Evolutionary conservation across 2,797 vertebrate genomes (phyloP).

Genomic region (Pseudocheirus occidentalis): DNA sequence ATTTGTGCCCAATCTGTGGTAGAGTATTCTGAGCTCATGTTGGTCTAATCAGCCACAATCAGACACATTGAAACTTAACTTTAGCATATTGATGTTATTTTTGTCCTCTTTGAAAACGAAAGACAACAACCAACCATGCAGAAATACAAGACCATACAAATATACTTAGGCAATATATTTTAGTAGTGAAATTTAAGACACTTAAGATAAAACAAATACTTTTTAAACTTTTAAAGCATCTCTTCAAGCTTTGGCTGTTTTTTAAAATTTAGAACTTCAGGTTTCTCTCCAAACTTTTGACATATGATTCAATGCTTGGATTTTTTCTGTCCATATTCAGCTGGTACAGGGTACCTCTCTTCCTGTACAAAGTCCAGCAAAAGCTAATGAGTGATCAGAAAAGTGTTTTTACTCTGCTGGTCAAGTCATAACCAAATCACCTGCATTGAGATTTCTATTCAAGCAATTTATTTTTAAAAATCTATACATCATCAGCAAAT

Average conservation of each 20-base stretch:
- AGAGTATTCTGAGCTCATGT: no score
- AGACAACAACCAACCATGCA: no score
- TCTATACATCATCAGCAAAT: neutral
- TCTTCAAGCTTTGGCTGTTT: neutral
- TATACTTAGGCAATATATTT: neutral
- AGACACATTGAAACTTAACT: no score
- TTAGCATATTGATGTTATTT: no score
- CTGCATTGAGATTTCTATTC: neutral
- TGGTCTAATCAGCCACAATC: no score
- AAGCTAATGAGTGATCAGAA: conserved; percentile 1
- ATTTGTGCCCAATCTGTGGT: no score
- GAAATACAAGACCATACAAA: neutral
- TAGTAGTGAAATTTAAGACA: neutral
- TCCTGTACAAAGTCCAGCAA: neutral
- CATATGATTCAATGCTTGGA: conserved; percentile 11
- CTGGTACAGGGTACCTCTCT: neutral
- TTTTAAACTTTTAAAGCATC: neutral
- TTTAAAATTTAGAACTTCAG: conserved; percentile 48
- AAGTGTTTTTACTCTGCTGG: neutral
- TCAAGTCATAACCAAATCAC: neutral
- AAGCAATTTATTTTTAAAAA: neutral
- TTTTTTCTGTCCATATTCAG: neutral
- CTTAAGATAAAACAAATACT: neutral
- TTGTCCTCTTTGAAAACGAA: no score
- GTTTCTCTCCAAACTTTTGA: neutral